A percentile compares a stretch with the other conserved stretches of the same genome.
phyloP scores from a whole-genome alignment of 2,797 vertebrate species.

The Acropternis orthonyx region DNA sequence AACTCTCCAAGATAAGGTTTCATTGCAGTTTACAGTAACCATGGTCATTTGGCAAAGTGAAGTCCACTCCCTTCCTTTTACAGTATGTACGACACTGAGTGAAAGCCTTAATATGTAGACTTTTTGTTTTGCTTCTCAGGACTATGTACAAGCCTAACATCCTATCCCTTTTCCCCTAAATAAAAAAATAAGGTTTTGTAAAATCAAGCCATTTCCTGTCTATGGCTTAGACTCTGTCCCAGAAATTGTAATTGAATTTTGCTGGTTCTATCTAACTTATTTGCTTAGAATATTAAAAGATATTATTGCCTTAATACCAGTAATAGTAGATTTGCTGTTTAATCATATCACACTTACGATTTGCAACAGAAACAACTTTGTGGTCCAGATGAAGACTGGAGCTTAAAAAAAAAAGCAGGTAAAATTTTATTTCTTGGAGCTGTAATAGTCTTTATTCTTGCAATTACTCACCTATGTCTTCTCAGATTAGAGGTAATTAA shows the following conservation, averaged over 20 bases:
- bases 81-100: neutral
- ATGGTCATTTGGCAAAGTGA: neutral
- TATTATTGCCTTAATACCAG: neutral
- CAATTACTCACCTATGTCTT: constrained; percentile 9
- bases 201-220: neutral
- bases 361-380: neutral
- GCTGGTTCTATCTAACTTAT: neutral
- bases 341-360: neutral
- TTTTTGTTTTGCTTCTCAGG: neutral
- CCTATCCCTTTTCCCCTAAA: neutral
- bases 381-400: neutral
- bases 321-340: neutral
- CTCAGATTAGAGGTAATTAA: constrained; percentile 29
- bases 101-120: neutral
- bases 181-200: neutral
- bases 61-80: neutral
- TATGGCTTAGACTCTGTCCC: neutral
- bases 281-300: neutral
- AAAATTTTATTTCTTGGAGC: neutral
- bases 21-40: neutral
- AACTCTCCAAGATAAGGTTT: rapidly evolving
- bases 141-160: neutral
- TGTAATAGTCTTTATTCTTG: neutral
- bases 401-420: neutral
- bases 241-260: neutral